Evolutionary conservation across 35 echinoderm and acorn worm species (phyloP).

Genomic region (Apostichopus japonicus): DNA sequence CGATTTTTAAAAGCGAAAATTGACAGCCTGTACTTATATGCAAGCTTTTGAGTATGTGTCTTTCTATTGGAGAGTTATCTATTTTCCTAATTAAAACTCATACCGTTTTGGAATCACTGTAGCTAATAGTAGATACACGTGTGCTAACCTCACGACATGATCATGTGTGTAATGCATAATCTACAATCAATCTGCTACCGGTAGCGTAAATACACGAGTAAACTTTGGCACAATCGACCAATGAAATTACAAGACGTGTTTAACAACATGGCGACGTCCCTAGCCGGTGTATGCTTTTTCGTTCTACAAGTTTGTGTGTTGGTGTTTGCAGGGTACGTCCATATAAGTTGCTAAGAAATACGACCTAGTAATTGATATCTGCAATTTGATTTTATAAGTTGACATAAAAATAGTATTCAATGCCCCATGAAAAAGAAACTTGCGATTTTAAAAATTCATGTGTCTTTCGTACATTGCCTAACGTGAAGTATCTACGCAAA

Average conservation of each 20-base stretch:
- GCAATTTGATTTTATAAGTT: no score
- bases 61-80: no score
- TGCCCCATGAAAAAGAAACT: background rate
- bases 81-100: no score
- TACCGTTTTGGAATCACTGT: no score
- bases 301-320: constrained; percentile 33
- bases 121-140: no score
- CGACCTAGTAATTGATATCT: no score
- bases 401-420: background rate
- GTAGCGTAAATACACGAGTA: background rate
- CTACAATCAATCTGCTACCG: background rate
- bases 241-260: constrained; percentile 46
- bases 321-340: constrained; percentile 16
- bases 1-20: no score
- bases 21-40: no score
- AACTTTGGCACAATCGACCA: constrained; percentile 36
- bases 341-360: no score
- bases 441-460: background rate
- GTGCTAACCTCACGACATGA: no score
- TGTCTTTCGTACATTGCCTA: constrained; percentile 1
- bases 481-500: background rate
- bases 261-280: constrained; percentile 37
- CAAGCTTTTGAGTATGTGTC: no score
- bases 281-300: constrained; percentile 20
- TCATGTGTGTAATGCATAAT: no score